Base-by-base conservation (phyloP, 2,888 invertebrate species). In the Hermaeophaga mercurialis region DNA sequence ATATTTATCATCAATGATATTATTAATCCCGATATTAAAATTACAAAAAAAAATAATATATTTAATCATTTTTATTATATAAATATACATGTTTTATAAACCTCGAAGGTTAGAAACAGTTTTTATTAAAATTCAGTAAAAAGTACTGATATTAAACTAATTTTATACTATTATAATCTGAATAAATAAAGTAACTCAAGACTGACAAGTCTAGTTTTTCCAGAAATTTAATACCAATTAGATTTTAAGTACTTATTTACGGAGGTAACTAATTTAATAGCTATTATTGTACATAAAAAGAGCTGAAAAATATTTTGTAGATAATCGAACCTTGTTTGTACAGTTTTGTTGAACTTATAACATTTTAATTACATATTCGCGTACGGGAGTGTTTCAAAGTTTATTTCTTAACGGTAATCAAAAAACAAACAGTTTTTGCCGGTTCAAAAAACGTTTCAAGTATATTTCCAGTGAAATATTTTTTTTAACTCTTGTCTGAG, bases 401-500 rank as follows among this genome's bases (percentile, higher is more conserved):
- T 22, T 31, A 6, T 31, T 41, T 34, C 18, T 19, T 41, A 41
- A 41, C 41, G 12, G 50, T 33, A 41, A 12, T 41, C 19, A 17
- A 19, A 36, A 36, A 5, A 5, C 28, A 19, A 46, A 46, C 46
- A 11, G 34, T 46, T n/a, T n/a, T n/a, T 46, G 31, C 22, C 46
- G 33, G 33, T 46, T 22, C 46, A 33, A 33, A n/a, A 46, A 34
- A 46, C 46, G 36, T 11, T 31, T 18, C 46, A 14, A 46, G 33
- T 19, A 36, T 8, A 15, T 36, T 36, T 15, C 9, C 17, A 36
- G 36, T 36, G 36, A 22, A 22, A 24, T 24, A 43, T 43, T 26
- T 8, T 12, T 55, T 43, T 15, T n/a, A n/a, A n/a, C n/a, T n/a
- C n/a, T n/a, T 18, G 57, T 54, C 34, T 18, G 64, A 58, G 69